Conservation (phyloP, 1,140 invertebrate genomes). For the Macrobrachium nipponense region DNA sequence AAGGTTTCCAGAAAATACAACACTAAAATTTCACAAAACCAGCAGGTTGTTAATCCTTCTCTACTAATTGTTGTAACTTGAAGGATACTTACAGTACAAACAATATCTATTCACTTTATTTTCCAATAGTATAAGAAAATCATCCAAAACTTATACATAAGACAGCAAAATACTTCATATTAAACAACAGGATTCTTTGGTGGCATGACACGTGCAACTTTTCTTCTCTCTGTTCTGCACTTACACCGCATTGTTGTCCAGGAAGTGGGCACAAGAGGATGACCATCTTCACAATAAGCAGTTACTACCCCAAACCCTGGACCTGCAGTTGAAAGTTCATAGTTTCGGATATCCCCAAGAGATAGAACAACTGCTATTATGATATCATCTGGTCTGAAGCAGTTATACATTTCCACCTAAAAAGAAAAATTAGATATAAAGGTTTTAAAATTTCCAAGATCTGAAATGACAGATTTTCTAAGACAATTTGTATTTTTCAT, state of each 20-base stretch:
- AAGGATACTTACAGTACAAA: too few species aligned
- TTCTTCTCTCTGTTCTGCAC: conserved; percentile 59
- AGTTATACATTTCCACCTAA: conserved; percentile 64
- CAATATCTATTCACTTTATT: too few species aligned
- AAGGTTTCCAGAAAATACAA: too few species aligned
- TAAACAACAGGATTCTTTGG: conserved; percentile 32
- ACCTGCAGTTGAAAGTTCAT: conserved; percentile 56
- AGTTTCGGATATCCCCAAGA: conserved; percentile 55
- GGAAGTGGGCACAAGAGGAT: conserved; percentile 59
- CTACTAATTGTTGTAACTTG: too few species aligned
- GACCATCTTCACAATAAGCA: conserved; percentile 59
- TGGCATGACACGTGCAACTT: conserved; percentile 62
- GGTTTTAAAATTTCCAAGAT: not conserved
- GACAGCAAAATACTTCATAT: too few species aligned
- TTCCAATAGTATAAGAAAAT: too few species aligned
- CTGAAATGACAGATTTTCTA: too few species aligned
- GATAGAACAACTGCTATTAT: conserved; percentile 60
- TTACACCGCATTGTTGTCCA: conserved; percentile 63
- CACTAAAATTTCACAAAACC: too few species aligned
- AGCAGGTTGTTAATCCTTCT: too few species aligned
- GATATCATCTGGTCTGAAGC: conserved; percentile 61
- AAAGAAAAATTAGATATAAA: not conserved
- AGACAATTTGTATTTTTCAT: too few species aligned
- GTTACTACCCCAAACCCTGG: conserved; percentile 62
- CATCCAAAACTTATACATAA: too few species aligned